Conservation (phyloP, 2,113 vertebrate genomes). For the Cettia cetti region DNA sequence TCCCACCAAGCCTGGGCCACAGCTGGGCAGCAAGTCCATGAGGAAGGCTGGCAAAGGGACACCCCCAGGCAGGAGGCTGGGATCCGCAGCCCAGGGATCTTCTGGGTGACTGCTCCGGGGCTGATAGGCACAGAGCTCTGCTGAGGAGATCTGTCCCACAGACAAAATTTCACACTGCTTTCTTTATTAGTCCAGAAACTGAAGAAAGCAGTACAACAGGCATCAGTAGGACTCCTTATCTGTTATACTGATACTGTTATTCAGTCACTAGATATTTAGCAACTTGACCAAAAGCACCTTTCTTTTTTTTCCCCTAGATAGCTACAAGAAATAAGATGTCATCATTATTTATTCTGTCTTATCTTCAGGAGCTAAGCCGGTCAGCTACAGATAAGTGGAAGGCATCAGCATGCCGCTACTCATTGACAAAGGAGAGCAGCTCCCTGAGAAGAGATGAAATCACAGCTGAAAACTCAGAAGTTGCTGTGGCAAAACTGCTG, state of each 20-base stretch:
- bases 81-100: neutral
- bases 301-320: neutral
- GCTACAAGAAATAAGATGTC: neutral
- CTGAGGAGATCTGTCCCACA: neutral
- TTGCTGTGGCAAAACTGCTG: neutral
- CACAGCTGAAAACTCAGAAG: neutral
- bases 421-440: neutral
- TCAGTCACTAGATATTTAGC: conserved; percentile 49
- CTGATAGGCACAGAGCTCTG: neutral
- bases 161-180: neutral
- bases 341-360: conserved; percentile 48
- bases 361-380: neutral
- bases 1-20: neutral
- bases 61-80: neutral
- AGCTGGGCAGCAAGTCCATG: fast-evolving
- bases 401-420: neutral
- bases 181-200: neutral
- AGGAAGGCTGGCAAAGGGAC: neutral
- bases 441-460: neutral
- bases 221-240: neutral
- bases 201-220: neutral
- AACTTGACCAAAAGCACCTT: neutral
- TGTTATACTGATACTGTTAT: neutral
- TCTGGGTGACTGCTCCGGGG: neutral
- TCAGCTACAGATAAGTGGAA: neutral